These are phyloP conservation scores for Nemotelus pantherinus DNA, from an alignment of 2,888 invertebrate species.

Conservation along the genomic window DNA sequence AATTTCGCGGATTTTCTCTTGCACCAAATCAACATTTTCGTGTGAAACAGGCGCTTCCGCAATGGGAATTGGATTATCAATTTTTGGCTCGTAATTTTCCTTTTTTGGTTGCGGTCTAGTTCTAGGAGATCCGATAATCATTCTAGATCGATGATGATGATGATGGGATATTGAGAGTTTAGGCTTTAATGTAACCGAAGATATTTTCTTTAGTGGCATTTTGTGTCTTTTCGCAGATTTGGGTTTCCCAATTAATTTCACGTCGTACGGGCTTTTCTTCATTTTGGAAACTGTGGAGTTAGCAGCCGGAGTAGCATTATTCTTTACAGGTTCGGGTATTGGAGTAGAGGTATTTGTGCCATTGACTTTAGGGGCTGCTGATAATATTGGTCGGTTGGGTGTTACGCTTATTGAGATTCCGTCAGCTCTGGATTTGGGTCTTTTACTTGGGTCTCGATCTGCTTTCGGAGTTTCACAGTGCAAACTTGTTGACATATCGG, in stretches of 20 bases:
- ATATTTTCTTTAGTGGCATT: conserved; percentile 24
- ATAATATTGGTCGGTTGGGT: background rate
- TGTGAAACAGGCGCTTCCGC: background rate
- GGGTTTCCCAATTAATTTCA: conserved; percentile 49
- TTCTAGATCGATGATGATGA: conserved; percentile 12
- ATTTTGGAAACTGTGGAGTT: conserved; percentile 47
- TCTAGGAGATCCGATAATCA: background rate
- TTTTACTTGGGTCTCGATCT: background rate
- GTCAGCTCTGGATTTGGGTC: background rate
- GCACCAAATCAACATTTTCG: conserved; percentile 1
- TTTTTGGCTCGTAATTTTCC: background rate
- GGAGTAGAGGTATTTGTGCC: background rate
- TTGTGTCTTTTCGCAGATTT: conserved; percentile 51
- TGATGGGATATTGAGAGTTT: conserved; percentile 21
- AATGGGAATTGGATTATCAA: background rate
- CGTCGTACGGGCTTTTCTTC: conserved; percentile 53
- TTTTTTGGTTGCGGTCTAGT: background rate
- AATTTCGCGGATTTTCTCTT: conserved; percentile 67
- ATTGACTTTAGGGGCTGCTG: background rate
- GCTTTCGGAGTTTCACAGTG: background rate
- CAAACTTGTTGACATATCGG: conserved; percentile 57
- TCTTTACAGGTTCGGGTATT: conserved; percentile 1
- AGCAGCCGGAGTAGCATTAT: background rate
- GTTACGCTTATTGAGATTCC: background rate
- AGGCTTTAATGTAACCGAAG: conserved; percentile 38